Evolutionary conservation across 2,113 vertebrate genomes (phyloP).

Genomic region (Semicossyphus pulcher): DNA sequence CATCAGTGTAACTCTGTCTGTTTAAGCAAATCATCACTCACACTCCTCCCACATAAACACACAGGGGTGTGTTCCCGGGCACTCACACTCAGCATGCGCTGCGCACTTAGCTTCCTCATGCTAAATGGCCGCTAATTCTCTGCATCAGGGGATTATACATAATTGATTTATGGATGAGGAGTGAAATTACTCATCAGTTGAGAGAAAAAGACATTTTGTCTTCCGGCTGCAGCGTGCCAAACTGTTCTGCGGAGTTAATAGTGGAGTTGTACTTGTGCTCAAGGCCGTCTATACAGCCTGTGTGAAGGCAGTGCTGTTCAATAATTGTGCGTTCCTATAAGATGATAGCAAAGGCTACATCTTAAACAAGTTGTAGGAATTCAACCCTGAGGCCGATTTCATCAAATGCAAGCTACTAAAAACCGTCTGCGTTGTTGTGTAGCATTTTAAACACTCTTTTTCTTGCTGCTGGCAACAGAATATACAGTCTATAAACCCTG

Average conservation of each 20-base stretch:
- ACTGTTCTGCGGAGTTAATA: conserved; percentile 59
- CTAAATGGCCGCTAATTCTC: conserved; percentile 77
- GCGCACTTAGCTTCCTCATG: conserved; percentile 65
- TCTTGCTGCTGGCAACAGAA: conserved; percentile 19
- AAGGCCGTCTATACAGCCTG: conserved; percentile 19
- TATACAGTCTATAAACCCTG: conserved; percentile 6
- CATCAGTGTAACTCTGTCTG: conserved; percentile 16
- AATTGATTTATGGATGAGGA: conserved; percentile 84
- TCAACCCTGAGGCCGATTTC: not conserved
- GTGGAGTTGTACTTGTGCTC: conserved; percentile 24
- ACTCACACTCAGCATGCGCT: conserved; percentile 41
- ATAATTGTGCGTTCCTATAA: not conserved
- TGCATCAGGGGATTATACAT: conserved; percentile 81
- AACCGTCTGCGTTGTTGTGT: not conserved
- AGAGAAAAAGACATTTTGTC: conserved; percentile 61
- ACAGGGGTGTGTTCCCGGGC: conserved; percentile 23
- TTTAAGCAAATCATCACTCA: conserved; percentile 29
- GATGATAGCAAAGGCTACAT: not conserved
- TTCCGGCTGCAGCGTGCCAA: conserved; percentile 49
- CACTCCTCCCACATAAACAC: conserved; percentile 42
- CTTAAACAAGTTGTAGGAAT: not conserved
- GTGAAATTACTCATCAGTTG: conserved; percentile 77
- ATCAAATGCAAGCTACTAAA: not conserved
- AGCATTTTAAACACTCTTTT: conserved; percentile 9
- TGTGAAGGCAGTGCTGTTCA: conserved; percentile 8